Conservation (phyloP, 2,113 vertebrate genomes). For the Eulemur rufifrons region DNA sequence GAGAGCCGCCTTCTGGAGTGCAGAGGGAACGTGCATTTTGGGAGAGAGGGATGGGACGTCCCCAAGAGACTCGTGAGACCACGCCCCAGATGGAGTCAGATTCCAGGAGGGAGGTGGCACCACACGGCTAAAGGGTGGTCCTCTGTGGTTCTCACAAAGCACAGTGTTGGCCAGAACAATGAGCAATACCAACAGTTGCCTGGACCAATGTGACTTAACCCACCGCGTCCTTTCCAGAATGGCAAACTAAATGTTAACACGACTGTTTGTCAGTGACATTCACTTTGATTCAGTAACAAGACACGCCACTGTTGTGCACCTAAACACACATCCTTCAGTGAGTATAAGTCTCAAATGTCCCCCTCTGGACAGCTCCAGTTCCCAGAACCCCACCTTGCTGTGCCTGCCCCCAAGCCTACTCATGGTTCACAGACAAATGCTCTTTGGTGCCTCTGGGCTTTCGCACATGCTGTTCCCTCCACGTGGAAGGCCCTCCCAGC, state of each 20-base stretch:
- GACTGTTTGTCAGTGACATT: too few relatives aligned
- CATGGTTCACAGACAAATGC: rapidly evolving
- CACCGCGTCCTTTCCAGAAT: neutral
- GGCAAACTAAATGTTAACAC: rapidly evolving
- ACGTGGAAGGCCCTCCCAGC: neutral
- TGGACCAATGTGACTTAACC: neutral
- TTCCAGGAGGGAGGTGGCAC: too few relatives aligned
- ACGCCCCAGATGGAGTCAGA: too few relatives aligned
- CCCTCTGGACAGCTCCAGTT: too few relatives aligned
- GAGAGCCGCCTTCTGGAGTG: neutral
- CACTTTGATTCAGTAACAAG: too few relatives aligned
- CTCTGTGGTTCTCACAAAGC: neutral
- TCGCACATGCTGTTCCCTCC: neutral
- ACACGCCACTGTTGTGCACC: too few relatives aligned
- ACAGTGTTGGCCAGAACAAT: too few relatives aligned
- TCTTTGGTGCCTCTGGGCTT: neutral
- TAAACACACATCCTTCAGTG: neutral
- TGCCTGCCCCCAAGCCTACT: neutral
- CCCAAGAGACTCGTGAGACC: neutral
- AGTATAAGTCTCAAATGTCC: too few relatives aligned
- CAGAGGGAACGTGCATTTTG: neutral
- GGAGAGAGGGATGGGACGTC: too few relatives aligned
- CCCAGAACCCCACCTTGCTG: neutral
- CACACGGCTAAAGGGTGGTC: neutral
- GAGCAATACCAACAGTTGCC: rapidly evolving